A percentile compares a stretch with the other conserved stretches of the same genome.
phyloP scores from a whole-genome alignment of 1,140 invertebrate genomes.

The Leptestheria dahalacensis region DNA sequence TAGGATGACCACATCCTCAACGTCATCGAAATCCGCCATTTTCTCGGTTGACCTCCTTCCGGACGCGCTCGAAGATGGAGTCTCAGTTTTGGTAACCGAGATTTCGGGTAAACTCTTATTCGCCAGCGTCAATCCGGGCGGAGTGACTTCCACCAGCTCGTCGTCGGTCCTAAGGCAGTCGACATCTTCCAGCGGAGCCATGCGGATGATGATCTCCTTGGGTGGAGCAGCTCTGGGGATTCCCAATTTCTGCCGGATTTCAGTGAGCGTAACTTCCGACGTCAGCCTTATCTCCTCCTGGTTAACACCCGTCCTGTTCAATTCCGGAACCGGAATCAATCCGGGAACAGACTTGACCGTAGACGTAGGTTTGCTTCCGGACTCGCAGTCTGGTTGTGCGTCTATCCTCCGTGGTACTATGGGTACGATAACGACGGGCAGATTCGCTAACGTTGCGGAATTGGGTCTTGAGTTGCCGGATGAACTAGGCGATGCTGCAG shows the following conservation, averaged over 20 bases:
- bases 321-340: not conserved
- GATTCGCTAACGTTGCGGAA: too few species aligned
- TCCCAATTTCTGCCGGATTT: not conserved
- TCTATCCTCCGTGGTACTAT: not conserved
- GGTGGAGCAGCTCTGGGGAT: not conserved
- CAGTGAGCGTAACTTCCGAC: not conserved
- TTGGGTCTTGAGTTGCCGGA: too few species aligned
- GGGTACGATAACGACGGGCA: too few species aligned
- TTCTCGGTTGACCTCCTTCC: not conserved
- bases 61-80: not conserved
- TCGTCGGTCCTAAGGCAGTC: not conserved
- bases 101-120: not conserved
- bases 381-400: not conserved
- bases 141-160: not conserved
- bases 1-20: not conserved
- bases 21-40: not conserved
- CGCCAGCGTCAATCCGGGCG: too few species aligned
- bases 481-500: too few species aligned
- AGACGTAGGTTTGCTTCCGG: not conserved
- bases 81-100: not conserved
- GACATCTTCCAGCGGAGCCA: not conserved
- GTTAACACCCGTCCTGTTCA: not conserved
- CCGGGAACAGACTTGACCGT: not conserved
- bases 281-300: not conserved
- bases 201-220: not conserved